Evolutionary conservation across 2,113 vertebrate genomes (phyloP).

Genomic region (Caracal caracal): DNA sequence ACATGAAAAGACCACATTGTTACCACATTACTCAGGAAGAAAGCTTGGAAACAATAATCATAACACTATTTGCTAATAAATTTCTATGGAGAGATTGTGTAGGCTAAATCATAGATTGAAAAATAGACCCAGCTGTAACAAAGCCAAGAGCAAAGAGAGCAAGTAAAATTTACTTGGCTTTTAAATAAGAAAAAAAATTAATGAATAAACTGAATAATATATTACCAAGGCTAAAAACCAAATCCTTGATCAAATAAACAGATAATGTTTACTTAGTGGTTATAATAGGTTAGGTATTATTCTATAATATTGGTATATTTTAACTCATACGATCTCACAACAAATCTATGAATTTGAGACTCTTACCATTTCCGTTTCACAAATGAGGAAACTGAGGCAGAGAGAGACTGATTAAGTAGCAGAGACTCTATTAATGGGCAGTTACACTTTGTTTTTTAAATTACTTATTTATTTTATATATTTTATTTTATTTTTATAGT

Average conservation of each 20-base stretch:
- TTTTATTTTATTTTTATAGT: not conserved
- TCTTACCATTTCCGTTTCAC: not conserved
- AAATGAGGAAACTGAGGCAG: not conserved
- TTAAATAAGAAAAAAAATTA: not conserved
- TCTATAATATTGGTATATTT: not conserved
- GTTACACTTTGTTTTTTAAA: not conserved
- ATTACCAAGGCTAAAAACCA: not conserved
- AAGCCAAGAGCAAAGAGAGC: not conserved
- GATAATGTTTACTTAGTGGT: not conserved
- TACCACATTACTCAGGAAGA: not conserved
- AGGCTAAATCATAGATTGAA: not conserved
- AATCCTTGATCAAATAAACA: not conserved
- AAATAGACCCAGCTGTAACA: not conserved
- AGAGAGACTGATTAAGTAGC: not conserved
- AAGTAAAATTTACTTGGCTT: not conserved
- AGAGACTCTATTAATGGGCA: not conserved
- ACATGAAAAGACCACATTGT: not conserved
- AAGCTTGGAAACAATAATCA: not conserved
- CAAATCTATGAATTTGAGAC: not conserved
- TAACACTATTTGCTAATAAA: not conserved
- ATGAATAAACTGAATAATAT: not conserved
- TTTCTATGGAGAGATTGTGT: not conserved
- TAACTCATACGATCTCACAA: not conserved
- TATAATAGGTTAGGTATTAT: not conserved
- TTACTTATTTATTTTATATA: not conserved